Conservation (phyloP, 2,113 vertebrate species). For the Numida meleagris region DNA sequence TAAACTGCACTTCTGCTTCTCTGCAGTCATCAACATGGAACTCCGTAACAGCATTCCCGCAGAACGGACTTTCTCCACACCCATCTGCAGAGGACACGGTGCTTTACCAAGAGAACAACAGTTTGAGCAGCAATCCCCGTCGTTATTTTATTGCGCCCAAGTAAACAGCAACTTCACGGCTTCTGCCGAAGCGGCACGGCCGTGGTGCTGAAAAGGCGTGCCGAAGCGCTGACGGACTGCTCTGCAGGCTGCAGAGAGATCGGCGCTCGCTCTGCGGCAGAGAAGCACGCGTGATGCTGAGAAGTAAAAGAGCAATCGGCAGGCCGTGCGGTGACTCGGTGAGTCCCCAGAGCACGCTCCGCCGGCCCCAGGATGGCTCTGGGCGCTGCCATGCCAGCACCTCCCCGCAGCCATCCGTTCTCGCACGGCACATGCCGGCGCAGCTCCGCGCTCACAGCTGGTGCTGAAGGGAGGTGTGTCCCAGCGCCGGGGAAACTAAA, state of each 20-base stretch:
- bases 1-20: not conserved
- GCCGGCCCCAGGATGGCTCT: not conserved
- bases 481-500: not conserved
- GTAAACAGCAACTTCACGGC: not conserved
- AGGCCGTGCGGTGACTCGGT: not conserved
- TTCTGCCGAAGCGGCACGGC: not conserved
- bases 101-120: not conserved
- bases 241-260: not conserved
- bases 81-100: not conserved
- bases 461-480: not conserved
- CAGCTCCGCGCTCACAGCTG: not conserved
- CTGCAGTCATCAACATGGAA: constrained; percentile 27
- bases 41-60: rapidly evolving
- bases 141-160: not conserved
- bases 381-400: not conserved
- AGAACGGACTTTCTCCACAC: not conserved
- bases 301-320: not conserved
- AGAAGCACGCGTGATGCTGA: rapidly evolving
- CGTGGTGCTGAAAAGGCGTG: not conserved
- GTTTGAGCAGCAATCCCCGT: not conserved
- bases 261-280: too few species aligned
- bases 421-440: not conserved
- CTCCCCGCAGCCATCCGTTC: not conserved
- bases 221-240: not conserved
- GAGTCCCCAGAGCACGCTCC: not conserved